These are phyloP conservation scores for Papilio protenor DNA, from an alignment of 2,888 invertebrate species.

Conservation along the genomic window DNA sequence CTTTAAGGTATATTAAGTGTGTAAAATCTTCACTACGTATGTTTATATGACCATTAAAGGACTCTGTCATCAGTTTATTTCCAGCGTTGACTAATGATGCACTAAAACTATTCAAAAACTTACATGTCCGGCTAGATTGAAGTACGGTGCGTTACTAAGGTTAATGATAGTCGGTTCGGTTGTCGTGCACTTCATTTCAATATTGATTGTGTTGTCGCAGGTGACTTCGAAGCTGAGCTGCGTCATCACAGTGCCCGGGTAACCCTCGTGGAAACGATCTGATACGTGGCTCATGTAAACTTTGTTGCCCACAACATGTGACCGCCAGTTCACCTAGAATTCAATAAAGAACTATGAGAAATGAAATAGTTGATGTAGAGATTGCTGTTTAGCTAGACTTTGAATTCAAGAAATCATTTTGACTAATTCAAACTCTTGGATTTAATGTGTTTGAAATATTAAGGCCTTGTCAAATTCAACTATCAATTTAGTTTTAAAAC, in stretches of 20 bases:
- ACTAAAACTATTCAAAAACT: constrained; percentile 53
- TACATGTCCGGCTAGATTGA: constrained; percentile 96
- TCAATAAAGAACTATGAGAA: background rate
- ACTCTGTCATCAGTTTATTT: background rate
- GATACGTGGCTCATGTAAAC: constrained; percentile 91
- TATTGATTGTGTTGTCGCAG: constrained; percentile 88
- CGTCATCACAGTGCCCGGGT: constrained; percentile 92
- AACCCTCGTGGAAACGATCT: constrained; percentile 93
- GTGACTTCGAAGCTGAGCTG: constrained; percentile 89
- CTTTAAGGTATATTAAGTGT: no score
- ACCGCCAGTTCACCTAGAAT: constrained; percentile 87
- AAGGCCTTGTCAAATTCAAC: no score
- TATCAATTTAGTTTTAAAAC: no score
- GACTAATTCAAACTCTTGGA: no score
- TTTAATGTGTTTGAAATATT: no score
- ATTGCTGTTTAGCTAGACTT: background rate
- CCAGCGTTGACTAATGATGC: background rate
- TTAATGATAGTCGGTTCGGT: constrained; percentile 93
- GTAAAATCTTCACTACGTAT: background rate
- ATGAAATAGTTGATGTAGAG: background rate
- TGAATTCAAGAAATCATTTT: background rate
- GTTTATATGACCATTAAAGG: background rate
- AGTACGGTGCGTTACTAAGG: constrained; percentile 94
- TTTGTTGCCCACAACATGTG: constrained; percentile 83
- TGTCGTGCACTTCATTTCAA: constrained; percentile 90